Evolutionary conservation across 2,888 invertebrate genomes (phyloP), one percentile per base, ranked within the genome.

Genomic region (Synergus japonicus): DNA sequence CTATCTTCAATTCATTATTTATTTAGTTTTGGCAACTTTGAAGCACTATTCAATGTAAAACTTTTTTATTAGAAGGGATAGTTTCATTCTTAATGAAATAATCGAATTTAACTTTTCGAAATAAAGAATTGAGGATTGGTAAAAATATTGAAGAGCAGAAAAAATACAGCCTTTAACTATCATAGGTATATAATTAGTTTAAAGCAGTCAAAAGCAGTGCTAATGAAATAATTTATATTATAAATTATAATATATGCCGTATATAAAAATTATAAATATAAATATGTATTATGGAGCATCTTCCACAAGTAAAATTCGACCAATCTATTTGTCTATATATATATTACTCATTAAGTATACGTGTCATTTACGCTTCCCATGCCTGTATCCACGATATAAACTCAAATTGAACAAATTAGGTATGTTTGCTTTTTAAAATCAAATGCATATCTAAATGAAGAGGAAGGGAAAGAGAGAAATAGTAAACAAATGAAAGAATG

Each of bases 311-410:
- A 81, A 88, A 88, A 89, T 88, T 90, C 86, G 90, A 91, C 90
- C 91, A 91, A 91, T 90, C 90, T 91, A 86, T 86, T 89, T 90
- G 89, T 90, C 90, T 90, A 88, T 88, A 85, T 60, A 76, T 65
- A 41, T 69, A 58, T 76, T 69, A 44, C 18, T 22, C 15, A 37
- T 49, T 49, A 29, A 18, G 46, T 15, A 69, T 29, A 41, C n/a
- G n/a, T 37, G 37, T 54, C 54, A 54, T 49, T 37, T 54, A 54
- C 73, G 54, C 37, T 54, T 73, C 37, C 37, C 37, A 73, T 41
- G 73, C 29, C 49, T 73, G 37, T 49, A 54, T 73, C 49, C 41
- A 54, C 60, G n/a, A 29, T 54, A 54, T 60, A 60, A 60, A 5
- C 60, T 22, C 4, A 12, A 60, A 60, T 22, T 22, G 22, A 22